Percentiles rank a stretch among this genome's conserved stretches.
These are phyloP conservation scores for Drosophila mimica DNA, from an alignment of 2,888 invertebrate species.

Conservation along the genomic window DNA sequence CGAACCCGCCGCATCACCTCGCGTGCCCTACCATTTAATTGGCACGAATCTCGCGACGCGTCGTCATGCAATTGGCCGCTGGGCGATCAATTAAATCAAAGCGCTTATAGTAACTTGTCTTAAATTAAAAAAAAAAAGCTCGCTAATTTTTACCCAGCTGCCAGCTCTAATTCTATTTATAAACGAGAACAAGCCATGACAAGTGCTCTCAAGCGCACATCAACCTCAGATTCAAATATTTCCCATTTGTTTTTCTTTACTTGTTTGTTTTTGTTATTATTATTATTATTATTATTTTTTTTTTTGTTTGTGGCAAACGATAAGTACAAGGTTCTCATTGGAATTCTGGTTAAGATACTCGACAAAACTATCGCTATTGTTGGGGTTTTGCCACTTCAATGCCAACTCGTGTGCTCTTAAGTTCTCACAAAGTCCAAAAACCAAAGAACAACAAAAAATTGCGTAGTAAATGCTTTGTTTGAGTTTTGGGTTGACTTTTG, in stretches of 20 bases:
- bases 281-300: slow-evolving; percentile 5
- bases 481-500: slow-evolving; percentile 37
- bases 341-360: slow-evolving; percentile 46
- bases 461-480: slow-evolving; percentile 34
- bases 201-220: slow-evolving; percentile 57
- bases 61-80: slow-evolving; percentile 70
- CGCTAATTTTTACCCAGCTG: slow-evolving; percentile 49
- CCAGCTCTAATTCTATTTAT: slow-evolving; percentile 52
- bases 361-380: slow-evolving; percentile 56
- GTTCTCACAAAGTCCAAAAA: slow-evolving; percentile 31
- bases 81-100: slow-evolving; percentile 69
- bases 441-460: slow-evolving; percentile 18
- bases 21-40: slow-evolving; percentile 59
- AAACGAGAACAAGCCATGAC: slow-evolving; percentile 37
- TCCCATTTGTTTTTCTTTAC: slow-evolving; percentile 7
- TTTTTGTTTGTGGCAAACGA: slow-evolving; percentile 32
- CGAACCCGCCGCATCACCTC: slow-evolving; percentile 1
- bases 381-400: slow-evolving; percentile 48
- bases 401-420: slow-evolving; percentile 58
- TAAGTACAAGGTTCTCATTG: slow-evolving; percentile 58
- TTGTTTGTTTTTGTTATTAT: slow-evolving; percentile 11
- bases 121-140: slow-evolving; percentile 50
- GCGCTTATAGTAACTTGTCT: slow-evolving; percentile 66
- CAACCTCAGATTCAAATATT: slow-evolving; percentile 45
- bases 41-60: slow-evolving; percentile 69